Percentiles rank a stretch among this genome's conserved stretches.
Conservation (phyloP, 1,140 invertebrate genomes). For the Pseudomyrmex gracilis region DNA sequence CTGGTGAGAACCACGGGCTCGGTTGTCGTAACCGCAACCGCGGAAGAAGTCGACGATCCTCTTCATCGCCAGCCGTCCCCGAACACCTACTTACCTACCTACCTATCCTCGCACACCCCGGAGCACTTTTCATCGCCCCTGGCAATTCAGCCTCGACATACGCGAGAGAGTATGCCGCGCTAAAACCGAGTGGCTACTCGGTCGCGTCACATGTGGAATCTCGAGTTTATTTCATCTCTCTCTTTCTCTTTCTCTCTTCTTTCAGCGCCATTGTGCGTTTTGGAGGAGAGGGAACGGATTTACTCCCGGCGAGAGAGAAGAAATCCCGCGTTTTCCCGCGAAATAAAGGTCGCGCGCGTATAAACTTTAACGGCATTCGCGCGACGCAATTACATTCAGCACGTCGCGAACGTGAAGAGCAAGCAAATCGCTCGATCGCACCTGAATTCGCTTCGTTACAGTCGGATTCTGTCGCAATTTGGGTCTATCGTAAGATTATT, state of each 20-base stretch:
- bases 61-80: conserved; percentile 34
- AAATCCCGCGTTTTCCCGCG: not conserved
- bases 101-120: conserved; percentile 41
- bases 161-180: conserved; percentile 46
- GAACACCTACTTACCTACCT: conserved; percentile 33
- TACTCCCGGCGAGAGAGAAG: no score
- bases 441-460: not conserved
- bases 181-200: conserved; percentile 70
- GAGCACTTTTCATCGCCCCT: conserved; percentile 62
- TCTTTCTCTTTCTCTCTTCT: not conserved
- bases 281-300: no score
- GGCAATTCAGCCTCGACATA: conserved; percentile 67
- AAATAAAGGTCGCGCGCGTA: not conserved
- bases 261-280: no score
- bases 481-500: not conserved
- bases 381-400: not conserved
- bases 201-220: conserved; percentile 65
- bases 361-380: conserved; percentile 20
- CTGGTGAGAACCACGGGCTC: conserved; percentile 18
- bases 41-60: conserved; percentile 62
- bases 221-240: conserved; percentile 60
- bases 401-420: not conserved
- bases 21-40: conserved; percentile 47
- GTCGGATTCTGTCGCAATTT: not conserved
- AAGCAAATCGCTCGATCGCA: not conserved